Base-by-base conservation (phyloP, 2,113 vertebrate genomes). In the Eurypyga helias region DNA sequence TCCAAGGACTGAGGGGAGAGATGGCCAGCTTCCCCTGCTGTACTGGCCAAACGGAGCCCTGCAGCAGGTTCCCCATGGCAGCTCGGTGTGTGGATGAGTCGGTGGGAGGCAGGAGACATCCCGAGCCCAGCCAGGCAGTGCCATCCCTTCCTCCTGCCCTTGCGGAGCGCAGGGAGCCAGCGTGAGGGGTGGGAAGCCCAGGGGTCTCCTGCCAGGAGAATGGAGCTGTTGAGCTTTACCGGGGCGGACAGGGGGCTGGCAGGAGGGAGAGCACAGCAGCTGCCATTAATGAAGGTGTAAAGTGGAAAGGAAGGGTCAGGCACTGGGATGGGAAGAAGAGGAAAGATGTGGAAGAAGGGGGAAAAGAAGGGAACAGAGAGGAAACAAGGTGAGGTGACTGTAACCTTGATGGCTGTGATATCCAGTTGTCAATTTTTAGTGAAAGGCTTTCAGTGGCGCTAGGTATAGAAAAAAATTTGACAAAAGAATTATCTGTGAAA, bases 1-100 rank as follows among this genome's bases (percentile, higher is more conserved):
- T 11, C 1, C 10, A 20, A 67, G 82, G 16, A 55, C 10, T 1
- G 1, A 7, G 43, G 29, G 19, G 17, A 46, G 7, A 41, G 21
- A 5, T 1, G 18, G n/a, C 28, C 28, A 0, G 0, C 24, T 24
- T 14, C 21, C 48, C 12, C 3, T 2, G 21, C 21, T 25, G 11
- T 26, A 69, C 38, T 26, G 52, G 29, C 12, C 49, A n/a, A 9
- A 23, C 20, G 0, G 26, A 57, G 77, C 58, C 33, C 49, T 17
- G 72, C 69, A 49, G 48, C 34, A 51, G 43, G 19, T 2, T 69
- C 34, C 36, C 17, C 1, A 3, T n/a, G 12, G 64, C 1, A 5
- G 36, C 25, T 19, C 2, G 0, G 1, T 6, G 24, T 17, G 46
- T 0, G 0, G 33, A 12, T 0, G 0, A 36, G n/a, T 17, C 3